Base-by-base conservation (phyloP, 2,113 vertebrate genomes). In the Misgurnus mizolepis region DNA sequence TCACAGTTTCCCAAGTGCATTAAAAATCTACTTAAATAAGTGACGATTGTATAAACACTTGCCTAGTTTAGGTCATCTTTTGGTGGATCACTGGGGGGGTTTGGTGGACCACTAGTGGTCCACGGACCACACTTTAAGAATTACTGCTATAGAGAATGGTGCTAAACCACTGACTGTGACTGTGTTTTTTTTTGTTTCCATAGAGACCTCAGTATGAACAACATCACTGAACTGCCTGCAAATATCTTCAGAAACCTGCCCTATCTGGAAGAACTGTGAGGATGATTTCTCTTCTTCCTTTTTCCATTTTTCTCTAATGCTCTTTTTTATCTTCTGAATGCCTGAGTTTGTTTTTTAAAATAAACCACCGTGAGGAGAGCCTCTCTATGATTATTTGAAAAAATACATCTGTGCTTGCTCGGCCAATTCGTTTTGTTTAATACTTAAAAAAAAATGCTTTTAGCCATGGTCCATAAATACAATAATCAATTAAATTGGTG, bases 171-270 rank as follows among this genome's bases (percentile, higher is more conserved):
- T 79, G 27, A 78, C 53, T 39, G 43, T 69, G 12, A 34, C 27
- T 3, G 27, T 34, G 27, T 34, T 75, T 58, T 43, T 43, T 85
- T 80, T 43, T 69, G 79, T 79, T 92, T 93, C 86, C 84, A 71
- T 88, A 99, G 97, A 84, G 97, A 99, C 89, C 92, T 98, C 90
- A 99, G 98, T 89, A 98, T 99, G 97, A 99, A 99, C 90, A 99
- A 98, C 90, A 97, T 98, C 89, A 98, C 98, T 0, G 95, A 96
- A 85, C 91, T 99, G 71, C 96, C 96, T 83, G 95, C 97, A 75
- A 91, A 95, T 78, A 95, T 96, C 0, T 98, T 99, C 91, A 96
- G 94, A 92, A 97, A 95, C 82, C 94, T 98, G 58, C 95, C 95
- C 43, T 98, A 96, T 83, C 94, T 99, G 71, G 97, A 98, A 85